Conservation (phyloP, 2,113 vertebrate species). For the Dipodomys stephensi region DNA sequence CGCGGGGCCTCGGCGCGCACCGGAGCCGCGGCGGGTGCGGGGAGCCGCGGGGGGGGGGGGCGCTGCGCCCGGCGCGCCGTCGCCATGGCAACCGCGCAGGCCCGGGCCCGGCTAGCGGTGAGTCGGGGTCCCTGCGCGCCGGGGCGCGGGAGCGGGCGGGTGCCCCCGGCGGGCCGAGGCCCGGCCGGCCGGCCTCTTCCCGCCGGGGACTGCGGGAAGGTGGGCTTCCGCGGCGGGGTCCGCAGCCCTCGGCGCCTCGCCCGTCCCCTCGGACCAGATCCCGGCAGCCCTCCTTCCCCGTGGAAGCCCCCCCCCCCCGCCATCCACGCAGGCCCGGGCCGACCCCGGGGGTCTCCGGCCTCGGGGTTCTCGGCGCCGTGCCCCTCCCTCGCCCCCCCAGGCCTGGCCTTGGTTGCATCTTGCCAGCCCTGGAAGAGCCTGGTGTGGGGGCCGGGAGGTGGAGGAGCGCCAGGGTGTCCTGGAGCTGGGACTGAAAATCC, state of each 20-base stretch:
- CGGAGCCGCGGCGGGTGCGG: not conserved
- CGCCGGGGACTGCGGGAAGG: not conserved
- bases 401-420: not conserved
- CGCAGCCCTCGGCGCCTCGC: not conserved
- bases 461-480: not conserved
- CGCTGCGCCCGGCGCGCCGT: not conserved
- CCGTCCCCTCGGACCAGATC: too few species aligned
- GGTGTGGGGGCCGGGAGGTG: too few species aligned
- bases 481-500: not conserved
- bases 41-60: not conserved
- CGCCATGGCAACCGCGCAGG: slow-evolving; percentile 59
- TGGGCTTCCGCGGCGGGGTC: not conserved
- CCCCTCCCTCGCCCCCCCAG: not conserved
- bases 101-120: not conserved
- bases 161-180: too few species aligned
- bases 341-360: too few species aligned
- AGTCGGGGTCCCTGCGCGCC: not conserved
- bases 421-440: not conserved
- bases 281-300: too few species aligned
- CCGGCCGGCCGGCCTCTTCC: accelerated
- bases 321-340: too few species aligned
- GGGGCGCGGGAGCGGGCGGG: not conserved
- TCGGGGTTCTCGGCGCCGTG: too few species aligned
- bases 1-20: not conserved
- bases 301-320: too few species aligned